phyloP scores from a whole-genome alignment of 1,140 invertebrate genomes.

The Diorhabda elongata region DNA sequence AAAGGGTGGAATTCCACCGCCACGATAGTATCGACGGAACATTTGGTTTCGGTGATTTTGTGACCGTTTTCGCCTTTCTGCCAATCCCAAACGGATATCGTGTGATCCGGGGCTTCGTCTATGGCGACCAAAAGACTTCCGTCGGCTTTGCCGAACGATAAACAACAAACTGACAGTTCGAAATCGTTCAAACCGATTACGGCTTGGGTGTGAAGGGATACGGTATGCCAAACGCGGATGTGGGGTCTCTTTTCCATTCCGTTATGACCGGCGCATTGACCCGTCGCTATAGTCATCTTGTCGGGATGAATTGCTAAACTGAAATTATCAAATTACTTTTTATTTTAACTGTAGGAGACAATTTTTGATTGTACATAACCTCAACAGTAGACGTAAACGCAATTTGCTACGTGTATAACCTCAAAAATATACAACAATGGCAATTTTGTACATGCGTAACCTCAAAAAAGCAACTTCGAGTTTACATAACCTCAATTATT shows the following conservation, averaged over 20 bases:
- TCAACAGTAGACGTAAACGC: no score
- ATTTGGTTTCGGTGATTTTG: conserved; percentile 90
- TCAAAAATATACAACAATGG: no score
- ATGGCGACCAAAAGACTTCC: conserved; percentile 75
- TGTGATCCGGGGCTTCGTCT: conserved; percentile 86
- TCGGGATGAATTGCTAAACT: conserved; percentile 90
- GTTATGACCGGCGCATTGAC: conserved; percentile 82
- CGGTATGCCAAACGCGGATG: conserved; percentile 90
- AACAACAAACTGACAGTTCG: conserved; percentile 75
- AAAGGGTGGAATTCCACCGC: conserved; percentile 89
- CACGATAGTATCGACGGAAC: conserved; percentile 87
- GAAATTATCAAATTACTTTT: conserved; percentile 45
- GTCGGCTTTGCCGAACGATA: conserved; percentile 89
- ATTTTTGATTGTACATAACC: no score
- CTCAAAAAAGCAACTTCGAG: no score
- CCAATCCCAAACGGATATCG: conserved; percentile 92
- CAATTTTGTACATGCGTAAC: no score
- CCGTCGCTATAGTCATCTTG: conserved; percentile 84
- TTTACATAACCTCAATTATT: no score
- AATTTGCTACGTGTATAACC: no score
- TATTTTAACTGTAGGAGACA: no score
- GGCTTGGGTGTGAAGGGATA: conserved; percentile 80
- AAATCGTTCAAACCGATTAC: conserved; percentile 84
- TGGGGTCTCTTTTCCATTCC: conserved; percentile 77
- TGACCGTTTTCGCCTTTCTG: conserved; percentile 77